Base-by-base conservation (phyloP, 2,888 invertebrate species). In the Heterodera filipjevi region DNA sequence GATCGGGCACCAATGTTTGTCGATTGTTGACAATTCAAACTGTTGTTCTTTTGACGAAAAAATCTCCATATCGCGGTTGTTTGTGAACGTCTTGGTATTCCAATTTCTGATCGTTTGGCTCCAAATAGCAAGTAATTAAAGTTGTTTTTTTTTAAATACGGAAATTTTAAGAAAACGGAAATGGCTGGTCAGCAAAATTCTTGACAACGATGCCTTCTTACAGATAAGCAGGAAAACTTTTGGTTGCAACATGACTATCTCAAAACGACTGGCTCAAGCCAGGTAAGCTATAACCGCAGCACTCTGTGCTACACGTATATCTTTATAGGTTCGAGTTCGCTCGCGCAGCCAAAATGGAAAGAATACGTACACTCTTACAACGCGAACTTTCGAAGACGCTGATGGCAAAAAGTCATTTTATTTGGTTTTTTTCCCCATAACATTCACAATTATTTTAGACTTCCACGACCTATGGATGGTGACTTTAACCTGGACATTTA, bases 1-100 rank as follows among this genome's bases (percentile, higher is more conserved):
- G 99, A 93, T 99, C 82, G 99, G 99, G 0, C 99, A 99, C 91
- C 99, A 99, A 0, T 99, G 98, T 91, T 96, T 96, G 90, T 99
- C 99, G 92, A 96, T 99, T 46, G 95, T 99, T 86, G 98, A 99
- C 91, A 99, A 99, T 91, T 94, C 82, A 27, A 85, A 86, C 59
- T 85, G 84, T 71, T 70, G 71, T 35, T 83, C 78, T 90, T 99
- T 99, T 91, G 96, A 98, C 90, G 93, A 94, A 81, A 99, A 99
- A 91, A 94, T 98, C 90, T 93, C 95, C 89, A 93, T 92, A 95
- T 98, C 88, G 95, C 94, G 82, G 92, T 92, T 49, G 91, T 92
- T 30, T 91, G 91, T 90, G 95, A 95, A 90, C 95, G 96, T 90
- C 93, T 97, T 84, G 95, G 96, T 88, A 93, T 99, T 87, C 95